Conservation (phyloP, 2,797 vertebrate species). For the Clamator glandarius region DNA sequence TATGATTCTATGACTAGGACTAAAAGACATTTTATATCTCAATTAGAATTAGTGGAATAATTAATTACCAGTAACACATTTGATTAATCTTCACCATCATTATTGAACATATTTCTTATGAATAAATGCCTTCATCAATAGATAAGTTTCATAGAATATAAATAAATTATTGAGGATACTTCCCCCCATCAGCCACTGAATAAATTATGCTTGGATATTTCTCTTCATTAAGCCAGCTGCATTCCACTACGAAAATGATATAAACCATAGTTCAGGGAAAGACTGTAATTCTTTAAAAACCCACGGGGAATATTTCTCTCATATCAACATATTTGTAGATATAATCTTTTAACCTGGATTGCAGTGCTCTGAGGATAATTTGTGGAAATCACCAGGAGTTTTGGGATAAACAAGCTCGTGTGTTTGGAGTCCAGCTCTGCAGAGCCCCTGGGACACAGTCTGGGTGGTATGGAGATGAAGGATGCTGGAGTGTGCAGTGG, state of each 20-base stretch:
- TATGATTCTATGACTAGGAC: not conserved
- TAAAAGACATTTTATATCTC: slow-evolving; percentile 29
- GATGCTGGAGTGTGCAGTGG: fast-evolving
- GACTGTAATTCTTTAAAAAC: not conserved
- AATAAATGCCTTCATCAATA: slow-evolving; percentile 49
- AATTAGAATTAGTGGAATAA: slow-evolving; percentile 10
- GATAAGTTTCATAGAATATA: not conserved
- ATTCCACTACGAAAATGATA: not conserved
- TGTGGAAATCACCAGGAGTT: not conserved
- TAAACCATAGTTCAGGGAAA: not conserved
- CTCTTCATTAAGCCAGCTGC: slow-evolving; percentile 36
- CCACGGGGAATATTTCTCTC: not conserved
- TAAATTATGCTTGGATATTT: slow-evolving; percentile 22
- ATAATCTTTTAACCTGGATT: not conserved
- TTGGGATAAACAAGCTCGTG: not conserved
- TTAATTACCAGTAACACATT: slow-evolving; percentile 14
- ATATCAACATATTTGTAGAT: not conserved
- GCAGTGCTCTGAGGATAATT: not conserved
- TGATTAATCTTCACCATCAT: slow-evolving; percentile 27
- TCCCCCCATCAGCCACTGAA: not conserved
- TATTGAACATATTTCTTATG: slow-evolving; percentile 21
- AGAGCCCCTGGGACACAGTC: not conserved
- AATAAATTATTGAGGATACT: slow-evolving; percentile 25
- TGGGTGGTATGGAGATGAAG: fast-evolving
- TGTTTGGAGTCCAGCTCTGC: not conserved